A percentile compares a stretch with the other conserved stretches of the same genome.
Conservation (phyloP, 1,140 invertebrate species). For the Pseudachorutes palmiensis region DNA sequence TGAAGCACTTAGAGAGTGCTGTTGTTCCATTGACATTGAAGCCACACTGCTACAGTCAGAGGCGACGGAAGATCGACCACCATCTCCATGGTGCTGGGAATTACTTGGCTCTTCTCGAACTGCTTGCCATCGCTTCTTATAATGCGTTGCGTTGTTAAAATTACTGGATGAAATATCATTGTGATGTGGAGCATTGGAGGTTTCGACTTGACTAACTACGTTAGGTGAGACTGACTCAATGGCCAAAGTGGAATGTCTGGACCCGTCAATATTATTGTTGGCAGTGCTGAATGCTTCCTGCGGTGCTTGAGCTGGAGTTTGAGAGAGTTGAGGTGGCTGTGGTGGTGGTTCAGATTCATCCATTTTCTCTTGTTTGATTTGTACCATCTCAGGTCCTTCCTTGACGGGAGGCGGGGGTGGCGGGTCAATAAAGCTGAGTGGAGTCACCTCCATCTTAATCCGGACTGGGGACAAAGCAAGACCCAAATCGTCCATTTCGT, state of each 20-base stretch:
- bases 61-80: constrained; percentile 32
- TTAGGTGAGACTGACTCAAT: no score
- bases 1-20: background rate
- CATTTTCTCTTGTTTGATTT: constrained; percentile 29
- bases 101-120: background rate
- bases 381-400: background rate
- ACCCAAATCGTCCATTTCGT: constrained; percentile 15
- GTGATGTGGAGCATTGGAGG: background rate
- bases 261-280: background rate
- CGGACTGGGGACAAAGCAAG: constrained; percentile 12
- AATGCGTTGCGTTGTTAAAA: background rate
- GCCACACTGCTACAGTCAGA: constrained; percentile 29
- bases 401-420: constrained; percentile 20
- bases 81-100: background rate
- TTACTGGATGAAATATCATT: background rate
- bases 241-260: background rate
- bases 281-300: background rate
- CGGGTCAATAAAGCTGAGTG: background rate
- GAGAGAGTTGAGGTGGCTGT: background rate
- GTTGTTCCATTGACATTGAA: background rate
- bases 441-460: constrained; percentile 29
- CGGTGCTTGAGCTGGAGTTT: background rate
- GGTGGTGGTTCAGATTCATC: constrained; percentile 9
- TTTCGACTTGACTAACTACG: no score
- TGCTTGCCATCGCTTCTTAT: constrained; percentile 15